Base-by-base conservation (phyloP, 2,888 invertebrate species). In the Ptychoptera contaminata region DNA sequence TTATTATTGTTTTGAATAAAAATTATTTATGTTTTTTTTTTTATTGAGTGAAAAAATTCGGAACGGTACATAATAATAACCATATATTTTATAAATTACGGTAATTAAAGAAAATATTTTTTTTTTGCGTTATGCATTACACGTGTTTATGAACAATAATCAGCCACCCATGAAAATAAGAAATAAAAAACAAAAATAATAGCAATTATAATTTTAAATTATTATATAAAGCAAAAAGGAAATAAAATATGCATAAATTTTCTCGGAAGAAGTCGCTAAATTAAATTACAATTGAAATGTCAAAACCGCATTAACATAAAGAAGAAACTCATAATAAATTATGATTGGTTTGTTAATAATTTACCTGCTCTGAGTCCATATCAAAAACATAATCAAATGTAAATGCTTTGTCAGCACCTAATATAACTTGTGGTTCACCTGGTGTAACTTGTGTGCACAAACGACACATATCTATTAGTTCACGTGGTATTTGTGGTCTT, bases 381-480 rank as follows among this genome's bases (percentile, higher is more conserved):
- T 94, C 92, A 67, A 90, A 97, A 39, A 97, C 94, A 65, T 83
- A 83, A 69, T 98, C 93, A 68, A 90, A 98, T 16, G 96, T 96
- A 69, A 94, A 96, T 40, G 88, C 84, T 58, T 93, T 88, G 67
- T 94, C 93, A 35, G 84, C 79, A 44, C 94, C 94, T 37, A 97
- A 73, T 51, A 87, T 80, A 34, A 97, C 82, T 61, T 92, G 92
- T 1, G 91, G 92, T 56, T 93, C 92, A 37, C 82, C 85, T 1
- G 85, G 82, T 15, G 85, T 79, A 16, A 94, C 92, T 45, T 80
- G 75, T 0, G 93, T 93, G 66, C 94, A 96, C 46, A 91, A 74
- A 48, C 90, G 82, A 63, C 93, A 93, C 77, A 92, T 90, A 62
- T 96, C 94, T 49, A 96, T 84, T 55, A 87, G 75, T 67, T 97